Evolutionary conservation across 2,888 invertebrate species (phyloP).

Genomic region (Agriopis marginaria): DNA sequence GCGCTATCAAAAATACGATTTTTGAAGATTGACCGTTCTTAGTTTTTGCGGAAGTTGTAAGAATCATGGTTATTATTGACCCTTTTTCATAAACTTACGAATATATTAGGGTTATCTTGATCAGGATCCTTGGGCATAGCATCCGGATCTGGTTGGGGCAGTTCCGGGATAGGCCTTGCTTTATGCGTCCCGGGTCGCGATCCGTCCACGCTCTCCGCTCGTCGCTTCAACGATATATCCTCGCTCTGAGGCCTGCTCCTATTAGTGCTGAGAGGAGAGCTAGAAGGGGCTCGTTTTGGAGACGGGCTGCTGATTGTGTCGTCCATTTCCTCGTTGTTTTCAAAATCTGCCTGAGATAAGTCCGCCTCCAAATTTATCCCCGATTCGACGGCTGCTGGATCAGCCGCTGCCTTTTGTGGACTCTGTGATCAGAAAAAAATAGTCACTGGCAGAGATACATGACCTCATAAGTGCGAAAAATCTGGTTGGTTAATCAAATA

Average conservation of each 20-base stretch:
- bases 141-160: conserved; percentile 48
- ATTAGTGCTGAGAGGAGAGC: conserved; percentile 8
- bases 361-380: conserved; percentile 58
- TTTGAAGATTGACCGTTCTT: too few species aligned
- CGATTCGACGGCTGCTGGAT: conserved; percentile 56
- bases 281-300: conserved; percentile 48
- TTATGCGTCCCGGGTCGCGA: conserved; percentile 64
- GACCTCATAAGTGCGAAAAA: background rate
- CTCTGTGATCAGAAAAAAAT: conserved; percentile 46
- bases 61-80: background rate
- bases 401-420: conserved; percentile 63
- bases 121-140: conserved; percentile 74
- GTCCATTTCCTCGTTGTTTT: conserved; percentile 55
- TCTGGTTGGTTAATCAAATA: too few species aligned
- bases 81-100: conserved; percentile 57
- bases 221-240: conserved; percentile 41
- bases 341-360: conserved; percentile 57
- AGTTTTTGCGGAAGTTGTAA: too few species aligned
- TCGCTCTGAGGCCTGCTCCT: conserved; percentile 45
- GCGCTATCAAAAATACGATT: too few species aligned
- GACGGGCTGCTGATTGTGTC: conserved; percentile 46
- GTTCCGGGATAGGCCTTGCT: conserved; percentile 71
- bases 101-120: conserved; percentile 72
- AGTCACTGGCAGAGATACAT: background rate
- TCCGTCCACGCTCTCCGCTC: conserved; percentile 44